These are phyloP conservation scores for Phalacrocorax carbo DNA, from an alignment of 2,113 vertebrate genomes.

Conservation along the genomic window DNA sequence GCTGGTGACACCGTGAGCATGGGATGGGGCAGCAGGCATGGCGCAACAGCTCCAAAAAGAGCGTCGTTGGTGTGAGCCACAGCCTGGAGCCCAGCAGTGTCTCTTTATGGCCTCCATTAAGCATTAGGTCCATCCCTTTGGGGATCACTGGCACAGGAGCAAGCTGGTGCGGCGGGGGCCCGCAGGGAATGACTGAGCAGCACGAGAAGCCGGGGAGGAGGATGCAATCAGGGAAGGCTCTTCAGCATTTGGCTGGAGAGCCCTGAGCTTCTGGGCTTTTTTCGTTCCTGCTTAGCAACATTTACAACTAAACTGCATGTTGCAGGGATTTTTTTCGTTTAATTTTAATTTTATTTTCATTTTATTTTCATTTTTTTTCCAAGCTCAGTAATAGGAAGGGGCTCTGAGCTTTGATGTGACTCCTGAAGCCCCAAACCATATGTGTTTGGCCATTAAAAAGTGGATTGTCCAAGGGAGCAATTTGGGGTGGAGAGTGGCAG, in stretches of 20 bases:
- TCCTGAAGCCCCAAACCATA: accelerated
- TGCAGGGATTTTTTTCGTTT: accelerated
- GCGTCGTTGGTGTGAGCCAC: accelerated
- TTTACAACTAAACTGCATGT: accelerated
- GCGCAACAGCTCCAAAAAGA: neutral
- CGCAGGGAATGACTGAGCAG: neutral
- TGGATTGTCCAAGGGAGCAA: accelerated
- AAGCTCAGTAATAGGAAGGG: accelerated
- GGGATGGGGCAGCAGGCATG: neutral
- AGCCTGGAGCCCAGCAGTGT: accelerated
- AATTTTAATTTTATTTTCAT: accelerated
- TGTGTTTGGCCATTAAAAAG: accelerated
- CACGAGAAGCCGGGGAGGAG: neutral
- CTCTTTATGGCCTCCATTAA: neutral
- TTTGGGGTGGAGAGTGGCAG: neutral
- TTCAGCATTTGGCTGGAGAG: neutral
- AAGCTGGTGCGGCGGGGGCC: neutral
- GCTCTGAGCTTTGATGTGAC: neutral
- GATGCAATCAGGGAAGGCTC: accelerated
- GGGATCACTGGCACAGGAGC: neutral
- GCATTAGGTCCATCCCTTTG: accelerated
- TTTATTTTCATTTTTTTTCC: neutral
- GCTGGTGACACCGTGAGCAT: neutral
- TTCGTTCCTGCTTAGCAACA: neutral
- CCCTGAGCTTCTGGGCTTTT: neutral